Conservation (phyloP, 2,797 vertebrate genomes). For the Crypturellus tataupa region DNA sequence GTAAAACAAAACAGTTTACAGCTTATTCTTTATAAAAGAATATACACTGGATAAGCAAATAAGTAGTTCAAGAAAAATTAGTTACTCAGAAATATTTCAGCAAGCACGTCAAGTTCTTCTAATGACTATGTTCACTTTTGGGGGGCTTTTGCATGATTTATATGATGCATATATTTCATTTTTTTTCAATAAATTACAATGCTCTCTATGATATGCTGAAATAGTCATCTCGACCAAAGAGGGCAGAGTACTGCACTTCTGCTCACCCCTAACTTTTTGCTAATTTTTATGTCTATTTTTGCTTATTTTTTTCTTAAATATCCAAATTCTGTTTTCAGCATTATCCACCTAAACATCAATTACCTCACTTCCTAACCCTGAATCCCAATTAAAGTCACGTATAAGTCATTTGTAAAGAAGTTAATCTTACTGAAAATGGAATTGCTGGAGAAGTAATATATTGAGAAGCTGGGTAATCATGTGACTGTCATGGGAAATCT, state of each 20-base stretch:
- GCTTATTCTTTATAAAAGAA: background rate
- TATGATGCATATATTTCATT: background rate
- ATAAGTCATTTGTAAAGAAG: background rate
- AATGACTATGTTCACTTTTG: background rate
- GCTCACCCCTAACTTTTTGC: background rate
- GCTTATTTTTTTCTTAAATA: background rate
- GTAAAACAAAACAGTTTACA: background rate
- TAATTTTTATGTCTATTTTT: too few relatives aligned
- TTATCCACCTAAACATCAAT: background rate
- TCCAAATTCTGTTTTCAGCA: background rate
- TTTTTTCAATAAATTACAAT: background rate
- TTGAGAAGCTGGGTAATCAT: background rate
- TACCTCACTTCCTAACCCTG: background rate
- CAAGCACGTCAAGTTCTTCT: background rate
- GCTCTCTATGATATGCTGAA: background rate
- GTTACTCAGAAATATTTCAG: background rate
- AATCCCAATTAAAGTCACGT: background rate
- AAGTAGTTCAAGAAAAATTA: background rate
- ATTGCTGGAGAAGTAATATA: background rate
- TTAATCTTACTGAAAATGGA: background rate
- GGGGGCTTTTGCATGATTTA: background rate
- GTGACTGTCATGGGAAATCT: background rate
- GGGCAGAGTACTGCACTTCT: background rate
- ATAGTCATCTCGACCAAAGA: background rate
- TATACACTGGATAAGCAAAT: rapidly evolving